phyloP scores from a whole-genome alignment of 2,113 vertebrate species.

The Chloebia gouldiae region DNA sequence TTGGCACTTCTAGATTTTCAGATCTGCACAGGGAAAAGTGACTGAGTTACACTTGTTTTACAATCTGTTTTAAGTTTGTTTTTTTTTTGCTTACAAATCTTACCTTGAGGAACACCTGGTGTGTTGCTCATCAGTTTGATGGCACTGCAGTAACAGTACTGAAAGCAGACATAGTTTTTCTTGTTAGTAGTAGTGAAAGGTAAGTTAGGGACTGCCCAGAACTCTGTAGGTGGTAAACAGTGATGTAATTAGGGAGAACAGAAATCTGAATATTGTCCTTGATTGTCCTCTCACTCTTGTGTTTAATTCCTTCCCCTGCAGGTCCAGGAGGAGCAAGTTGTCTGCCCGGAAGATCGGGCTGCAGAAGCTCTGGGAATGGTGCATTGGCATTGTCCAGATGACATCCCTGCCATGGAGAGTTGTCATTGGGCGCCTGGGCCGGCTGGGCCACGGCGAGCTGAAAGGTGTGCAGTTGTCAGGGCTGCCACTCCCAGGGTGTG shows the following conservation, averaged over 20 bases:
- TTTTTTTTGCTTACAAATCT: not conserved
- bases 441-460: slow-evolving; percentile 92
- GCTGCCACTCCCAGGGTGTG: not conserved
- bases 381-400: slow-evolving; percentile 93
- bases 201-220: not conserved
- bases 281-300: not conserved
- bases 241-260: not conserved
- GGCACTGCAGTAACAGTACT: not conserved
- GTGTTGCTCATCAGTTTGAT: not conserved
- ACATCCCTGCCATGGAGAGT: slow-evolving; percentile 96
- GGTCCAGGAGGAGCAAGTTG: slow-evolving; percentile 88
- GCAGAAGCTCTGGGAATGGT: slow-evolving; percentile 98
- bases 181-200: not conserved
- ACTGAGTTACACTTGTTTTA: not conserved
- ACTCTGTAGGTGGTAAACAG: not conserved
- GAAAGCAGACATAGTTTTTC: not conserved
- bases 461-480: slow-evolving; percentile 78
- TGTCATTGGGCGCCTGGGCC: slow-evolving; percentile 93
- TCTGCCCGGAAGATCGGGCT: slow-evolving; percentile 93
- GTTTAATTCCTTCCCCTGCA: slow-evolving; percentile 19
- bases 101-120: not conserved
- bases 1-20: rapidly evolving
- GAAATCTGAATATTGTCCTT: not conserved
- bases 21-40: not conserved
- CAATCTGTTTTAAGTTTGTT: not conserved